Evolutionary conservation across 2,888 invertebrate species (phyloP).

Genomic region (Beris chalybata): DNA sequence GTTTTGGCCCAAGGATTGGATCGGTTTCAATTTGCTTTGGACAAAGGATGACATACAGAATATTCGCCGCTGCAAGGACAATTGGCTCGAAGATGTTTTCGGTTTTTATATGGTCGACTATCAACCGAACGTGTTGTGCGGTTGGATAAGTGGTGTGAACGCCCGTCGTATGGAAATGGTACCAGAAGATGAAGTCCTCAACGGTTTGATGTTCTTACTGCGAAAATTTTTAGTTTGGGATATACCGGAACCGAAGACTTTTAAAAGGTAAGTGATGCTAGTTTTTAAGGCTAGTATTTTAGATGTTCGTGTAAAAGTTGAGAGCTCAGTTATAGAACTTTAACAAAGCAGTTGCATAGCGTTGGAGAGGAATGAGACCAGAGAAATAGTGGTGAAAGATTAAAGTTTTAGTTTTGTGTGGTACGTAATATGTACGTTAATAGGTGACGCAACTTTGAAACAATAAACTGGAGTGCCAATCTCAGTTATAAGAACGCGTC

Average conservation of each 20-base stretch:
- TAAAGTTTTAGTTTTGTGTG: no score
- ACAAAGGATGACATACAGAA: slow-evolving; percentile 57
- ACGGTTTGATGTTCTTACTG: slow-evolving; percentile 51
- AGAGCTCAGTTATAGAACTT: no score
- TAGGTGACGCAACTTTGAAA: no score
- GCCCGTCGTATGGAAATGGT: slow-evolving; percentile 65
- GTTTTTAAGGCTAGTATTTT: no score
- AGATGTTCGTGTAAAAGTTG: no score
- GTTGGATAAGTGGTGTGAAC: slow-evolving; percentile 69
- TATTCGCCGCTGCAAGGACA: slow-evolving; percentile 48
- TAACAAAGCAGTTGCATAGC: no score
- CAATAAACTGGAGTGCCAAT: no score
- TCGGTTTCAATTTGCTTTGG: slow-evolving; percentile 64
- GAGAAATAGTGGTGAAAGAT: no score
- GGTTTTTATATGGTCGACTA: slow-evolving; percentile 68
- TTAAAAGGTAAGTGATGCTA: slow-evolving; percentile 33
- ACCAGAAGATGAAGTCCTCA: slow-evolving; percentile 57
- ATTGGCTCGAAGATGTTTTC: slow-evolving; percentile 68
- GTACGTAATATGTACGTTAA: no score
- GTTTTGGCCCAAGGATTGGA: slow-evolving; percentile 63
- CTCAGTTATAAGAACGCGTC: no score
- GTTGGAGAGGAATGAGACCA: no score
- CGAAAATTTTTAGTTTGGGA: slow-evolving; percentile 51
- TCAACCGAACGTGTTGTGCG: slow-evolving; percentile 66
- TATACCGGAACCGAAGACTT: slow-evolving; percentile 49